Base-by-base conservation (phyloP, 1,140 invertebrate species). In the Sinella curviseta region DNA sequence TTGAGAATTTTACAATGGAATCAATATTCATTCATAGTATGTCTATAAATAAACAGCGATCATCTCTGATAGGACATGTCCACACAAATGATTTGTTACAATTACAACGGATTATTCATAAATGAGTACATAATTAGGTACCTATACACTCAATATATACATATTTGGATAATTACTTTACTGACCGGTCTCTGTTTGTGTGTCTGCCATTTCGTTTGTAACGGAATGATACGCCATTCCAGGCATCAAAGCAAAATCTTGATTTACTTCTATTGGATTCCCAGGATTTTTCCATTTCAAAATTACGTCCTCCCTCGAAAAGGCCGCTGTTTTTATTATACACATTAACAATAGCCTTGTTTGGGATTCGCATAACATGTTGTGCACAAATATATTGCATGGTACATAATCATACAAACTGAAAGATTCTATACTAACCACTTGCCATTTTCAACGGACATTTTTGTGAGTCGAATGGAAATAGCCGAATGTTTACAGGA, bases 381-480 rank as follows among this genome's bases (percentile, higher is more conserved):
- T 8, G 39, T 12, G 39, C 20, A 48, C 8, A 8, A 48, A 48
- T 8, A 48, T 12, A 48, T 48, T 48, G 8, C 20, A 48, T 48
- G 39, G 39, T 12, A 12, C 20, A 20, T 48, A 12, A 12, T 48
- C 39, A 48, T 14, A 26, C 57, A 60, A 60, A 48, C 4, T 60
- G 24, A 60, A 3, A 26, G 24, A 60, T 14, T 60, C 4, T 4
- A 12, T 60, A 70, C 65, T 70, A 2, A 70, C 65, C 65, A 33
- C 65, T 70, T 31, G 65, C 31, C n/a, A 70, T 30, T 31, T 70
- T 70, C 8, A 70, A 33, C 4, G 65, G 65, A 70, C 65, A 70
- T 33, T 70, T 70, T 70, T 70, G 65, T 30, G 65, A 70, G 31
- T 70, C 65, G 31, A 70, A 70, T 14, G 65, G 65, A 33, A 70